phyloP scores from a whole-genome alignment of 2,113 vertebrate species.

The Meriones unguiculatus region DNA sequence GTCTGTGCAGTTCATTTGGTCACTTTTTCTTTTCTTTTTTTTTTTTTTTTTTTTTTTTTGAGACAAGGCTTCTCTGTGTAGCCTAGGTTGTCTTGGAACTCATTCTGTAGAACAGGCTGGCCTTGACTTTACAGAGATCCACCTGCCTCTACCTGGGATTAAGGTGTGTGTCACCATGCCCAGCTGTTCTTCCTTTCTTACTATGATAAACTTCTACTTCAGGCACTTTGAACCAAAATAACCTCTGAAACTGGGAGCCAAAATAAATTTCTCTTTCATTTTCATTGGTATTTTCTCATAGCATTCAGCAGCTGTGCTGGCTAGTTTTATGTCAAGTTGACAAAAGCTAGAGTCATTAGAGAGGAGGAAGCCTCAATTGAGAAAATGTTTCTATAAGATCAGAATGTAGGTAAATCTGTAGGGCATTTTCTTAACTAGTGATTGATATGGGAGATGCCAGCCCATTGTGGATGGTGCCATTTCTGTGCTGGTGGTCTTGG shows the following conservation, averaged over 20 bases:
- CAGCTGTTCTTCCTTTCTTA: neutral
- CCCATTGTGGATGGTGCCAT: neutral
- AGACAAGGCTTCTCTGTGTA: too few relatives aligned
- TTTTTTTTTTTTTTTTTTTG: neutral
- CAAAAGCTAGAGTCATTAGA: neutral
- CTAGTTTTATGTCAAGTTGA: neutral
- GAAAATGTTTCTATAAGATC: neutral
- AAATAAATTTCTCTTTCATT: neutral
- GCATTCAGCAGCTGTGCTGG: neutral
- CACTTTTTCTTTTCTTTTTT: neutral
- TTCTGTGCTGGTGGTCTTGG: neutral
- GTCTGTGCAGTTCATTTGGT: neutral
- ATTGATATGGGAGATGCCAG: neutral
- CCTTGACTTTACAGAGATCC: too few relatives aligned
- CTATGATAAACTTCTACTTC: neutral
- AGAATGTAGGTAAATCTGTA: neutral
- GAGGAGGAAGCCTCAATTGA: neutral
- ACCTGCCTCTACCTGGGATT: too few relatives aligned
- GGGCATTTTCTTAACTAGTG: neutral
- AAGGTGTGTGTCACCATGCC: too few relatives aligned
- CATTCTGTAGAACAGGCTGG: neutral
- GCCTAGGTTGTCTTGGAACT: too few relatives aligned
- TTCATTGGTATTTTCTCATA: neutral
- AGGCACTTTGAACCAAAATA: neutral
- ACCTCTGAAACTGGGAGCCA: neutral